These are phyloP conservation scores for Drosophila pruinosa DNA, from an alignment of 1,140 invertebrate genomes.

Conservation along the genomic window DNA sequence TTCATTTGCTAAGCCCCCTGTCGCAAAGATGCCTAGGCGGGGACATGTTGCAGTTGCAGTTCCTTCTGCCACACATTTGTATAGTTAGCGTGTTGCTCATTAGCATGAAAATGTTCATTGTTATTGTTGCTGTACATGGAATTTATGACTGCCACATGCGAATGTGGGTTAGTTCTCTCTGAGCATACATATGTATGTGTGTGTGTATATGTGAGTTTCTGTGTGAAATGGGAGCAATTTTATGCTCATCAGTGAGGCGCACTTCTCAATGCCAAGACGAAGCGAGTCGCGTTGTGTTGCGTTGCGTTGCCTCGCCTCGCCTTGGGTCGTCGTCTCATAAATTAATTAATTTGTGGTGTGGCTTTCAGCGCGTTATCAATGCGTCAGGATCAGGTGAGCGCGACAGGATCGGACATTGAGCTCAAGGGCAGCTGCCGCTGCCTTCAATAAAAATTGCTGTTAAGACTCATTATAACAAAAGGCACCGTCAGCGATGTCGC, in stretches of 20 bases:
- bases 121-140: conserved; percentile 33
- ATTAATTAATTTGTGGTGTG: conserved; percentile 81
- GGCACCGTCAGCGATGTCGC: not conserved
- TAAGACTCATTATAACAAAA: conserved; percentile 72
- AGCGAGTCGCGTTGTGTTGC: not conserved
- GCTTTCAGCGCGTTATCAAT: conserved; percentile 79
- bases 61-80: conserved; percentile 49
- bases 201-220: not conserved
- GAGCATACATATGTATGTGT: not conserved
- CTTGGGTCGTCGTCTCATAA: conserved; percentile 56
- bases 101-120: conserved; percentile 70
- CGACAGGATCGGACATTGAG: conserved; percentile 25
- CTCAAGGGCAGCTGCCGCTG: conserved; percentile 75
- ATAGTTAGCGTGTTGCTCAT: conserved; percentile 78
- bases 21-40: conserved; percentile 12
- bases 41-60: conserved; percentile 33
- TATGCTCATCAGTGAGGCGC: conserved; percentile 72
- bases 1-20: conserved; percentile 71
- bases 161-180: conserved; percentile 65
- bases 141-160: conserved; percentile 73
- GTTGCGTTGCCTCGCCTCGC: not conserved
- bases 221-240: conserved; percentile 60
- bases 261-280: conserved; percentile 62
- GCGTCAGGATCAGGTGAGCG: conserved; percentile 43
- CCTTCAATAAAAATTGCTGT: conserved; percentile 71